Evolutionary conservation across 2,113 vertebrate genomes (phyloP), one percentile per base, ranked within the genome.

Genomic region (Zootoca vivipara): DNA sequence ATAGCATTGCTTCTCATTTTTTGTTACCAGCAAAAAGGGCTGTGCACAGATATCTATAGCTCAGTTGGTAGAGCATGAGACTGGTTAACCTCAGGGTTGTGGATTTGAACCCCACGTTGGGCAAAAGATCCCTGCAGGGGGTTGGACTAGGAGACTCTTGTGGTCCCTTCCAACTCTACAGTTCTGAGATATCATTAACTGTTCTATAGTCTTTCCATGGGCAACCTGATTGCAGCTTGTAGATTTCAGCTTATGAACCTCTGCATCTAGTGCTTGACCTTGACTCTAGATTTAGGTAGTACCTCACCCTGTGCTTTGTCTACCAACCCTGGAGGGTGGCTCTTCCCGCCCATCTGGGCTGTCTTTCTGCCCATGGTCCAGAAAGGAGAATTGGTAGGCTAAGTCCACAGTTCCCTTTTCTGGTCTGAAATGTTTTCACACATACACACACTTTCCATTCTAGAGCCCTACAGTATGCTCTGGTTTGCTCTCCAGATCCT

Each of bases 401-500:
- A 40, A 73, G 13, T 46, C 33, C n/a, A 26, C 16, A 13, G 70
- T 75, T 77, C n/a, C 70, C 13, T 58, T 56, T 83, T 87, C 73
- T 38, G 2, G 3, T 22, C 90, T 85, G 81, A 83, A 0, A 26
- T 6, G 1, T 83, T 0, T 85, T 90, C 89, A 15, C 18, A 62
- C 1, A 62, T 18, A 62, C 18, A 20, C 58, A 3, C 58, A 62
- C 8, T 69, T 35, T 12, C 0, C 70, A 58, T 15, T 15, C 65
- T 42, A 80, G 83, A 79, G 85, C 83, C 62, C 78, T 65, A 89
- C 42, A 79, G 91, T 0, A 0, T 73, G 0, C 42, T 85, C 93
- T 90, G 91, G 86, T 95, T 95, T 96, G 90, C 94, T 35, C 95
- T 86, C 28, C 93, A 99, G 99, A 97, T 99, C 98, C 58, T 98